Percentiles rank a stretch among this genome's conserved stretches.
Evolutionary conservation across 2,797 vertebrate genomes (phyloP).

Genomic region (Anabas testudineus): DNA sequence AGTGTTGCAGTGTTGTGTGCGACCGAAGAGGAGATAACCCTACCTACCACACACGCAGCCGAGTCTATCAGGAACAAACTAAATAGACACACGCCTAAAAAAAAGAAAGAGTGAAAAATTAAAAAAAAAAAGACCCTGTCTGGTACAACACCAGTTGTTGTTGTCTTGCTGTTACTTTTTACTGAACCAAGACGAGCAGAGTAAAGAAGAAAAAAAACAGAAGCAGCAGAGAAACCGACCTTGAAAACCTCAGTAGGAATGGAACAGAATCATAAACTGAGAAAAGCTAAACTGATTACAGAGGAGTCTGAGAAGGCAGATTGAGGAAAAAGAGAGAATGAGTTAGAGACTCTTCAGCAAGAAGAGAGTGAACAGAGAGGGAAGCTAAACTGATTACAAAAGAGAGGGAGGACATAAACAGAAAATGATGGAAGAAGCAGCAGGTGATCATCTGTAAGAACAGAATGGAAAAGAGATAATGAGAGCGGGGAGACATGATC

Average conservation of each 20-base stretch:
- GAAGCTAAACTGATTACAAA: constrained; percentile 67
- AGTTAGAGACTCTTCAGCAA: constrained; percentile 49
- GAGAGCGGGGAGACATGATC: constrained; percentile 33
- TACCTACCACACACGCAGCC: constrained; percentile 45
- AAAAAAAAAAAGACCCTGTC: constrained; percentile 40
- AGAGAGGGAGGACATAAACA: constrained; percentile 54
- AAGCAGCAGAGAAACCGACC: constrained; percentile 33
- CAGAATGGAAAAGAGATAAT: constrained; percentile 59
- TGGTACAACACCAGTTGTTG: constrained; percentile 56
- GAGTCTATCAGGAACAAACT: constrained; percentile 60
- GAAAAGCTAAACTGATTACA: constrained; percentile 61
- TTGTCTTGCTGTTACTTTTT: constrained; percentile 67
- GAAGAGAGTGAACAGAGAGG: constrained; percentile 56
- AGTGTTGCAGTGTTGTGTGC: constrained; percentile 46
- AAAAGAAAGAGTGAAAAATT: no score
- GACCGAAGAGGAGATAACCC: constrained; percentile 36
- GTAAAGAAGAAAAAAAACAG: constrained; percentile 1
- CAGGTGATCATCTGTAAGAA: constrained; percentile 59
- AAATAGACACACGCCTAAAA: constrained; percentile 57
- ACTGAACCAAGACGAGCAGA: constrained; percentile 47
- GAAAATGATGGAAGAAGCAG: constrained; percentile 50
- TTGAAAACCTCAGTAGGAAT: constrained; percentile 47
- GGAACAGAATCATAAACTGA: constrained; percentile 56
- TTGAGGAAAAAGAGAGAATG: constrained; percentile 34
- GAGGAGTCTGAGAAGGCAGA: constrained; percentile 33